phyloP scores from a whole-genome alignment of 1,140 invertebrate species.

The Charaxes varanes region DNA sequence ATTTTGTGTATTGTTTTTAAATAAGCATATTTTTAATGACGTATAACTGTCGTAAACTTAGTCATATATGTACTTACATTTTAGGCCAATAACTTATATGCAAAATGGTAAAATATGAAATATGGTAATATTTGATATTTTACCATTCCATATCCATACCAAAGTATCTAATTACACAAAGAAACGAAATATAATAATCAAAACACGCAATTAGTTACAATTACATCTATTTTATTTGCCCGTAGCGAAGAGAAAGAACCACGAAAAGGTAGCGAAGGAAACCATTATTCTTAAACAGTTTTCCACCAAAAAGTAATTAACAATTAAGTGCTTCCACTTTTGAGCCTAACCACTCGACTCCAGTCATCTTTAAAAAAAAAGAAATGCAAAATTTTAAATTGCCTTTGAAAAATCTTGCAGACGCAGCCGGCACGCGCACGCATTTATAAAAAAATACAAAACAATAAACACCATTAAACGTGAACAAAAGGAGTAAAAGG shows the following conservation, averaged over 20 bases:
- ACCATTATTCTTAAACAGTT: slow-evolving; percentile 21
- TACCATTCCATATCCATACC: no score
- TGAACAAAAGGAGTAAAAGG: slow-evolving; percentile 70
- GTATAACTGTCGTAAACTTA: no score
- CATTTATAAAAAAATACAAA: slow-evolving; percentile 52
- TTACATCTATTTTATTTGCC: no score
- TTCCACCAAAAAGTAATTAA: slow-evolving; percentile 20
- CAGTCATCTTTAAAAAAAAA: slow-evolving; percentile 28
- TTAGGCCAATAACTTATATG: no score
- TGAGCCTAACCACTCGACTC: slow-evolving; percentile 13
- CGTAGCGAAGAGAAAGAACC: not conserved
- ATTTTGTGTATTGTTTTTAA: no score
- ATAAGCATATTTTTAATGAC: no score
- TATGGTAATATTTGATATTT: no score
- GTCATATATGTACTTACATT: no score
- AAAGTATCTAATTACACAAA: no score
- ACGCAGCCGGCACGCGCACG: slow-evolving; percentile 61
- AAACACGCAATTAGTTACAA: no score
- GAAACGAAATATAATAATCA: no score
- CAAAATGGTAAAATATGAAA: no score
- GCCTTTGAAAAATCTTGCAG: slow-evolving; percentile 51
- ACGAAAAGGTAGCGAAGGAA: slow-evolving; percentile 9
- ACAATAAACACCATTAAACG: slow-evolving; percentile 70
- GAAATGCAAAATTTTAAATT: slow-evolving; percentile 36
- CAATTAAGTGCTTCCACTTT: slow-evolving; percentile 18